Evolutionary conservation across 2,888 invertebrate genomes (phyloP).

Genomic region (Shargacucullia verbasci): DNA sequence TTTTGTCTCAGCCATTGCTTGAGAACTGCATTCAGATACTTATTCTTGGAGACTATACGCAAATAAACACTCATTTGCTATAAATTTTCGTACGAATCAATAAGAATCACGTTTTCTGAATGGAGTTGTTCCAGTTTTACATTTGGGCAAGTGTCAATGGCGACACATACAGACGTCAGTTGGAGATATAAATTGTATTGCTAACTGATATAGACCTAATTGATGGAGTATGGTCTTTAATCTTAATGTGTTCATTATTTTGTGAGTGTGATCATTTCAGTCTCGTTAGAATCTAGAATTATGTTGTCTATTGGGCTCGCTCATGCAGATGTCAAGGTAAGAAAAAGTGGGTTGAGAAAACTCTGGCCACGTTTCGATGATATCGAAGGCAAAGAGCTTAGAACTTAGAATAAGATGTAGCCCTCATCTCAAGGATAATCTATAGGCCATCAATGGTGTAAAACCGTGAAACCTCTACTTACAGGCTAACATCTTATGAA

Average conservation of each 20-base stretch:
- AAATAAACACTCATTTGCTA: not conserved
- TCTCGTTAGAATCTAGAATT: slow-evolving; percentile 18
- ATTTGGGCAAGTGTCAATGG: slow-evolving; percentile 44
- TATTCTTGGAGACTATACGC: not conserved
- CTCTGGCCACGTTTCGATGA: too few relatives aligned
- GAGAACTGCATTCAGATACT: not conserved
- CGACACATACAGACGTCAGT: slow-evolving; percentile 44
- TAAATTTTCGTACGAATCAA: slow-evolving; percentile 19
- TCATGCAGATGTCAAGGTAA: too few relatives aligned
- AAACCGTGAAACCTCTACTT: too few relatives aligned
- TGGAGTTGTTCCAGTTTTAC: slow-evolving; percentile 36
- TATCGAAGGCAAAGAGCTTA: too few relatives aligned
- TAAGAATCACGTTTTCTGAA: slow-evolving; percentile 29
- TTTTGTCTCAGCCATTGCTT: too few relatives aligned
- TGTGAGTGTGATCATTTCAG: slow-evolving; percentile 1
- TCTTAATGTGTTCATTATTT: slow-evolving; percentile 37
- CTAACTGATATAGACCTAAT: slow-evolving; percentile 22
- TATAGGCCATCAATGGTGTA: too few relatives aligned
- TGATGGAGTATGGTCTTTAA: slow-evolving; percentile 28
- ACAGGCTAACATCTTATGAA: too few relatives aligned
- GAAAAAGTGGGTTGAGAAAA: too few relatives aligned
- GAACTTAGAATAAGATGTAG: too few relatives aligned
- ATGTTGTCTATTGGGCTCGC: not conserved
- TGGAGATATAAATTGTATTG: slow-evolving; percentile 37
- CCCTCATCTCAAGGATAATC: too few relatives aligned